These are phyloP conservation scores for Crotalus helleri DNA, from an alignment of 2,113 vertebrate genomes.

Conservation along the genomic window DNA sequence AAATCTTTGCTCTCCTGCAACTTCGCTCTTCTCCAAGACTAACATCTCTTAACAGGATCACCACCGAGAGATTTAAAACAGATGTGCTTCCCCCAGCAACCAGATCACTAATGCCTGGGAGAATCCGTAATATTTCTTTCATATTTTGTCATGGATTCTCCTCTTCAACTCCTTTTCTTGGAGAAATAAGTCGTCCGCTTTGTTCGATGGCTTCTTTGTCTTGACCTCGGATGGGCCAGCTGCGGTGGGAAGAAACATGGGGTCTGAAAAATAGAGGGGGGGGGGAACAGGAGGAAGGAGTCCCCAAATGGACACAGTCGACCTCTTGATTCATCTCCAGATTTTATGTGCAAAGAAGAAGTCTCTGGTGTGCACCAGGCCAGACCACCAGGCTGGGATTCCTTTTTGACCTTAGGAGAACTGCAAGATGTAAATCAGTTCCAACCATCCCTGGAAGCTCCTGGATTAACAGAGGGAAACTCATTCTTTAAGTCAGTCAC, in stretches of 20 bases:
- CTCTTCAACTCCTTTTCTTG: not conserved
- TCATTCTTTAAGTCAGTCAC: not conserved
- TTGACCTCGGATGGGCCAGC: not conserved
- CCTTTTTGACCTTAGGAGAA: not conserved
- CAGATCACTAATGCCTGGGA: rapidly evolving
- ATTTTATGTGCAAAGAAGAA: not conserved
- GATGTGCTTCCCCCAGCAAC: rapidly evolving
- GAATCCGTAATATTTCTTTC: not conserved
- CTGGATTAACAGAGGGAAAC: not conserved
- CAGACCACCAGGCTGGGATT: not conserved
- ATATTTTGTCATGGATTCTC: not conserved
- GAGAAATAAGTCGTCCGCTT: not conserved
- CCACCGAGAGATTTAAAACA: rapidly evolving
- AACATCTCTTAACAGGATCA: not conserved
- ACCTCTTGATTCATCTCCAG: not conserved
- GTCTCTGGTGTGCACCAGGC: too few relatives aligned
- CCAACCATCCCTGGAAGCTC: not conserved
- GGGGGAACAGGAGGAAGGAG: not conserved
- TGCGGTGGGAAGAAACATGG: not conserved
- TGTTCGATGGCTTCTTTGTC: not conserved
- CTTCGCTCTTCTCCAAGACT: too few relatives aligned
- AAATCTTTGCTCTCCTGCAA: not conserved
- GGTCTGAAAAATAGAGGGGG: not conserved
- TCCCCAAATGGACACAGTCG: not conserved
- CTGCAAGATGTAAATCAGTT: not conserved